phyloP scores from a whole-genome alignment of 1,140 invertebrate genomes.

The Mylabris phalerata region DNA sequence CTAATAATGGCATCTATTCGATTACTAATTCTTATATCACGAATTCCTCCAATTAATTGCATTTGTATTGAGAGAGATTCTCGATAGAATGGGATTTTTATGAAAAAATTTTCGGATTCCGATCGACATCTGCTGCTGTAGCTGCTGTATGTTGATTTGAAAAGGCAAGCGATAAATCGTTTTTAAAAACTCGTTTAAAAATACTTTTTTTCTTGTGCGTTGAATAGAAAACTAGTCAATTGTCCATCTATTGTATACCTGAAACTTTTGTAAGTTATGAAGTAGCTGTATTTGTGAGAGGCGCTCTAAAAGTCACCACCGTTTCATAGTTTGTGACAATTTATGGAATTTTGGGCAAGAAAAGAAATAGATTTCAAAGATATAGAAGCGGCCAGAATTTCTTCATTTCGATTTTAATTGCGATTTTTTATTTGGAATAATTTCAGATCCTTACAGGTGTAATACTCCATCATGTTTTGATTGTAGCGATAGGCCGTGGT shows the following conservation, averaged over 20 bases:
- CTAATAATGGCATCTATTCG: too few species aligned
- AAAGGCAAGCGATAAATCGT: constrained; percentile 16
- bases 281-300: constrained; percentile 1
- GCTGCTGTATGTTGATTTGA: background rate
- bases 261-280: constrained; percentile 12
- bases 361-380: background rate
- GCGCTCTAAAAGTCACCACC: background rate
- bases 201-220: background rate
- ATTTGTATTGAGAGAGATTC: background rate
- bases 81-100: background rate
- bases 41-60: background rate
- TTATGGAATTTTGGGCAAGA: background rate
- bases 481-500: constrained; percentile 92
- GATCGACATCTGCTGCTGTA: constrained; percentile 2
- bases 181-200: constrained; percentile 16
- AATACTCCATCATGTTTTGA: constrained; percentile 98
- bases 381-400: background rate
- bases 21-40: too few species aligned
- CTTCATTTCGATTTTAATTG: background rate
- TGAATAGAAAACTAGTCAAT: constrained; percentile 16
- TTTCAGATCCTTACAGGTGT: constrained; percentile 77
- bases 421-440: background rate
- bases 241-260: constrained; percentile 12
- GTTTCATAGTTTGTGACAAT: background rate
- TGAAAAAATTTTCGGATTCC: constrained; percentile 5